Conservation (phyloP, 2,888 invertebrate species). For the Parnassius mnemosyne region DNA sequence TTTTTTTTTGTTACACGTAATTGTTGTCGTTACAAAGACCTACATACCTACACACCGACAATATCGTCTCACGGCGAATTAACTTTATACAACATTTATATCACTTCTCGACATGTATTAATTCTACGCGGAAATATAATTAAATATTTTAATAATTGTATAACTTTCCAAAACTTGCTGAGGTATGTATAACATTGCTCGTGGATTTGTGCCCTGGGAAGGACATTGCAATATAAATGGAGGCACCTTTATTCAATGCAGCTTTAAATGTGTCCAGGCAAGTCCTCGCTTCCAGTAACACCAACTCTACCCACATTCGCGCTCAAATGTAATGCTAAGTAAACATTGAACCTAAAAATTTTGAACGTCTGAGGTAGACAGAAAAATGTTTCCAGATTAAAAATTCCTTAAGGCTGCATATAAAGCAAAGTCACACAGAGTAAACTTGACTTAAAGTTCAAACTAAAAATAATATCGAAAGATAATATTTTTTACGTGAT, state of each 20-base stretch:
- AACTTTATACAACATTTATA: slow-evolving; percentile 8
- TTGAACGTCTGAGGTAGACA: slow-evolving; percentile 7
- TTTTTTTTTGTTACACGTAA: slow-evolving; percentile 33
- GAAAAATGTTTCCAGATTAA: slow-evolving; percentile 1
- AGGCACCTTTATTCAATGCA: no score
- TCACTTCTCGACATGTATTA: slow-evolving; percentile 5
- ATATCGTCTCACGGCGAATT: background rate
- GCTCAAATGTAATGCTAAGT: slow-evolving; percentile 1
- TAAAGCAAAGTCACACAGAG: no score
- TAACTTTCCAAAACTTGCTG: slow-evolving; percentile 8
- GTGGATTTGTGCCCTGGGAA: background rate
- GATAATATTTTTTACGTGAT: no score
- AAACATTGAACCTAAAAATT: background rate
- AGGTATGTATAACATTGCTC: slow-evolving; percentile 6
- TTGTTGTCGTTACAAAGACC: slow-evolving; percentile 35
- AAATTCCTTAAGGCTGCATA: background rate
- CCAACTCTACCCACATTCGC: background rate
- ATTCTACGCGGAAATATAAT: slow-evolving; percentile 11
- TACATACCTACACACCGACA: background rate
- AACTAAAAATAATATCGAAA: no score
- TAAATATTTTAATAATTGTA: slow-evolving; percentile 7
- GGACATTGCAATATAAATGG: background rate
- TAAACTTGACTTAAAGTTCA: no score
- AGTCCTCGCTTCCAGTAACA: background rate
- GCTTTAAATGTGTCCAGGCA: background rate